A percentile compares a stretch with the other conserved stretches of the same genome.
Conservation (phyloP, 2,888 invertebrate species). For the Clunio marinus region DNA sequence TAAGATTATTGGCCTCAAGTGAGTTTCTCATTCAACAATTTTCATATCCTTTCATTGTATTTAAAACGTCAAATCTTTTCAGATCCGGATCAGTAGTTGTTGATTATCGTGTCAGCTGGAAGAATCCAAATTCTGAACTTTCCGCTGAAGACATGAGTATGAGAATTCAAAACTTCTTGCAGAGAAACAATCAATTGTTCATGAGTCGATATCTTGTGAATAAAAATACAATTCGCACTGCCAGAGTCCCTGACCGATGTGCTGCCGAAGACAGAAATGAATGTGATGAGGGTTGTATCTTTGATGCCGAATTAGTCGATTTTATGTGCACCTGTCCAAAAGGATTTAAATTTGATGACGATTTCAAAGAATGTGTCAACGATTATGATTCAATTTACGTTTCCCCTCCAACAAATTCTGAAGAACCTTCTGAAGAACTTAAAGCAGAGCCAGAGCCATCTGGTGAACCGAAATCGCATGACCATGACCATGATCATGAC, state of each 20-base stretch:
- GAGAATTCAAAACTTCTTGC: constrained; percentile 54
- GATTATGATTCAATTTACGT: constrained; percentile 41
- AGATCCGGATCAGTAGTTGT: constrained; percentile 64
- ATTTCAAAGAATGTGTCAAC: constrained; percentile 43
- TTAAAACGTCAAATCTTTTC: constrained; percentile 44
- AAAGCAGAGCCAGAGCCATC: constrained; percentile 45
- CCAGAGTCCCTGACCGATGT: constrained; percentile 59
- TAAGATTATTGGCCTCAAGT: constrained; percentile 62
- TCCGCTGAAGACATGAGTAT: constrained; percentile 52
- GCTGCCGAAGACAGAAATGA: constrained; percentile 56
- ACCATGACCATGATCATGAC: not conserved
- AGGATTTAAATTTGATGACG: constrained; percentile 53
- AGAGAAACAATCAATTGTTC: constrained; percentile 56
- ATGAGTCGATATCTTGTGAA: constrained; percentile 54
- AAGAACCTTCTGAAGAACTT: no score
- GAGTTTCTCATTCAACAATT: constrained; percentile 44
- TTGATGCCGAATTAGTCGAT: constrained; percentile 59
- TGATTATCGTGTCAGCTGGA: constrained; percentile 64
- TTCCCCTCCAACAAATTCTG: no score
- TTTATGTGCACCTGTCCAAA: constrained; percentile 65
- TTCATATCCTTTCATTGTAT: not conserved
- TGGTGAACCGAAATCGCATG: constrained; percentile 39
- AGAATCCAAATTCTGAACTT: constrained; percentile 54
- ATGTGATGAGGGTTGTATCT: constrained; percentile 65
- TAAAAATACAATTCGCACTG: constrained; percentile 43